These are phyloP conservation scores for Hypsopygia costalis DNA, from an alignment of 2,888 invertebrate genomes.

Conservation along the genomic window DNA sequence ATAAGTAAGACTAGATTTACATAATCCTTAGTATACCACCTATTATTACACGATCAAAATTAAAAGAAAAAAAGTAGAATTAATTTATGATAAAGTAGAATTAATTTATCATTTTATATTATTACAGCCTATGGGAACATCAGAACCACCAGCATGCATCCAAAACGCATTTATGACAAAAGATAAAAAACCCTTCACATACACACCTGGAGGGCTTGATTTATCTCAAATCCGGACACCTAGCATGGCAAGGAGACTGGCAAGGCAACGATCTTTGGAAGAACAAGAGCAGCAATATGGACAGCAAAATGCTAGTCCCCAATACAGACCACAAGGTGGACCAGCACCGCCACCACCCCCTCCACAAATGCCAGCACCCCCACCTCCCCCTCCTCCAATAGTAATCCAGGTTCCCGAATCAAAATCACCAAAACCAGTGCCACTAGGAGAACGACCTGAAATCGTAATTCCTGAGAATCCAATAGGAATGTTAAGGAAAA, in stretches of 20 bases:
- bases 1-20: too few species aligned
- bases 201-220: constrained; percentile 95
- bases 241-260: constrained; percentile 90
- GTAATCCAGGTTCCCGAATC: constrained; percentile 73
- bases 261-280: constrained; percentile 82
- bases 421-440: constrained; percentile 75
- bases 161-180: constrained; percentile 97
- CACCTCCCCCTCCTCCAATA: constrained; percentile 82
- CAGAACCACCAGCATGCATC: constrained; percentile 92
- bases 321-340: constrained; percentile 55
- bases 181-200: constrained; percentile 98
- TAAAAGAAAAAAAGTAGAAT: too few species aligned
- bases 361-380: constrained; percentile 65
- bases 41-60: too few species aligned
- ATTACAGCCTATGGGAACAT: constrained; percentile 68
- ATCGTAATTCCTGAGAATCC: constrained; percentile 88
- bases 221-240: constrained; percentile 94
- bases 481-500: constrained; percentile 84
- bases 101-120: too few species aligned
- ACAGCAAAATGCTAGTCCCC: constrained; percentile 41
- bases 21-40: too few species aligned
- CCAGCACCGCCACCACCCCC: constrained; percentile 74
- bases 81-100: too few species aligned
- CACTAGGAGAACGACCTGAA: constrained; percentile 83
- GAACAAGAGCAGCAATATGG: constrained; percentile 72